Conservation (phyloP, 2,888 invertebrate genomes). For the Drosophila falleni region DNA sequence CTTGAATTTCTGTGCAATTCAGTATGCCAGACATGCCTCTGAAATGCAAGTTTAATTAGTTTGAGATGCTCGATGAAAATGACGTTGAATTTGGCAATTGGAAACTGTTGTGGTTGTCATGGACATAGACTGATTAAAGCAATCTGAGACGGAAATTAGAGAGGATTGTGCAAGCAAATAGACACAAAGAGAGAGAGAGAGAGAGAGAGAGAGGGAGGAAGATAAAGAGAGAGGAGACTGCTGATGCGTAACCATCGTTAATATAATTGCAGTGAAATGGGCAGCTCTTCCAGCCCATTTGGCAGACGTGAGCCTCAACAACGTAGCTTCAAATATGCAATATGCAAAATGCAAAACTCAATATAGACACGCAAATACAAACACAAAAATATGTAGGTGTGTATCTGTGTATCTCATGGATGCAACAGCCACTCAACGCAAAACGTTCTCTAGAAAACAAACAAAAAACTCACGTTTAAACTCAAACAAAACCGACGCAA, state of each 20-base stretch:
- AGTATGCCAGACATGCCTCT: conserved; percentile 35
- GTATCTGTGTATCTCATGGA: conserved; percentile 18
- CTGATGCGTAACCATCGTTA: conserved; percentile 48
- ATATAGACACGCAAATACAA: conserved; percentile 17
- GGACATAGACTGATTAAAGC: conserved; percentile 55
- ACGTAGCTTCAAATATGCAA: conserved; percentile 37
- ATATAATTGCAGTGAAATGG: conserved; percentile 61
- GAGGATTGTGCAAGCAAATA: background rate
- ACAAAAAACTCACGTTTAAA: conserved; percentile 1
- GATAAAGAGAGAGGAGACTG: background rate
- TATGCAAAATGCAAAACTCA: conserved; percentile 37
- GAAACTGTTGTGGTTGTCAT: conserved; percentile 52
- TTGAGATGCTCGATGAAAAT: conserved; percentile 48
- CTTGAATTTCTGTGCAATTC: conserved; percentile 19
- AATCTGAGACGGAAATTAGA: conserved; percentile 13
- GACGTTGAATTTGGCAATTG: conserved; percentile 51
- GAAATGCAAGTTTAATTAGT: conserved; percentile 70
- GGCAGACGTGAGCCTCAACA: conserved; percentile 57
- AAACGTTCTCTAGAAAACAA: conserved; percentile 10
- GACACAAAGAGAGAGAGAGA: background rate
- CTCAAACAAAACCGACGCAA: conserved; percentile 19
- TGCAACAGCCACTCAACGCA: conserved; percentile 43
- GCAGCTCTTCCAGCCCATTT: conserved; percentile 60
- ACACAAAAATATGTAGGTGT: background rate
- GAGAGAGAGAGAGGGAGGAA: background rate